phyloP scores from a whole-genome alignment of 92 coral and sea anemone species.

The Umimayanthus kanabou region DNA sequence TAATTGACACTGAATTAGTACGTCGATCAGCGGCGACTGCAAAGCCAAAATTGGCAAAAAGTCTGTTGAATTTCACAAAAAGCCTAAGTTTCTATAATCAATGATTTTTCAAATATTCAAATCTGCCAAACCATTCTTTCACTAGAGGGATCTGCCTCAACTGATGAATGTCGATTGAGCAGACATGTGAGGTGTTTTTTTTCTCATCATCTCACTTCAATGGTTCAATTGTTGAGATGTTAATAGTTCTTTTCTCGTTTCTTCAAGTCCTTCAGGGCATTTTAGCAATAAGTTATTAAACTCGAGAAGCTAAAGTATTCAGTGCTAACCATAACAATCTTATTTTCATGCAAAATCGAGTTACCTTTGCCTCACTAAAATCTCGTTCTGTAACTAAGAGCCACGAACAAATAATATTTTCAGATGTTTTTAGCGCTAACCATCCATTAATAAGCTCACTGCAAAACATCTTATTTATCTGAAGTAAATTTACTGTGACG shows the following conservation, averaged over 20 bases:
- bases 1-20: neutral
- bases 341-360: too few species aligned
- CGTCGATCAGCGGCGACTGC: neutral
- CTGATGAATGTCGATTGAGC: neutral
- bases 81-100: too few species aligned
- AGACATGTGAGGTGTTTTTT: neutral
- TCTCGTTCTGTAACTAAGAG: too few species aligned
- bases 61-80: neutral
- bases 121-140: neutral
- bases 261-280: neutral
- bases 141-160: neutral
- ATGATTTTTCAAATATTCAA: too few species aligned
- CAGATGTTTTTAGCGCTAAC: too few species aligned
- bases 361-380: too few species aligned
- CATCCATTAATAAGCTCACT: too few species aligned
- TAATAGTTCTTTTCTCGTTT: neutral
- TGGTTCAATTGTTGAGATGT: neutral
- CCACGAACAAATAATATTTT: too few species aligned
- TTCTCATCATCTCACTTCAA: neutral
- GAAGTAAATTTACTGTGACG: neutral
- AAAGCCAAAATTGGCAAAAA: neutral
- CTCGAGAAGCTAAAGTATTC: too few species aligned
- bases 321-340: too few species aligned
- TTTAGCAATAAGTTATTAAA: too few species aligned
- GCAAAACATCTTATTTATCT: too few species aligned